Percentiles rank a stretch among this genome's conserved stretches.
These are phyloP conservation scores for Zaprionus camerounensis DNA, from an alignment of 1,140 invertebrate genomes.

Conservation along the genomic window DNA sequence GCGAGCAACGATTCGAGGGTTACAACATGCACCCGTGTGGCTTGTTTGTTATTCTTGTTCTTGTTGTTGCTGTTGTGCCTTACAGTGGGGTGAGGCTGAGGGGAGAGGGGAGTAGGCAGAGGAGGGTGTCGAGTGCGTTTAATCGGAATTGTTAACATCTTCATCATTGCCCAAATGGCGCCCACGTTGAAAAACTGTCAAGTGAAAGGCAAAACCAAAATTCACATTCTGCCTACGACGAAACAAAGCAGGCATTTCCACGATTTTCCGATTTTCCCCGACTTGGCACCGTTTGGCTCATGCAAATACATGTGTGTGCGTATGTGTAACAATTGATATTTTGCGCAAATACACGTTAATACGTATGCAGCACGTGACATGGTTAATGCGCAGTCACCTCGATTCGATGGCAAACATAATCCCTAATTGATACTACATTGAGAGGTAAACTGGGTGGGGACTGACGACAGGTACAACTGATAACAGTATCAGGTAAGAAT, in stretches of 20 bases:
- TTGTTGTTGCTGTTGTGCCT: slow-evolving; percentile 47
- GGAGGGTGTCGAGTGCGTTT: slow-evolving; percentile 55
- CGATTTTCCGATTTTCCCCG: slow-evolving; percentile 20
- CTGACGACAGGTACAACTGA: not conserved
- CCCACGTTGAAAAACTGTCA: slow-evolving; percentile 48
- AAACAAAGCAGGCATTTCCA: not conserved
- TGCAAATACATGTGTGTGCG: slow-evolving; percentile 62
- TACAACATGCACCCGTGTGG: slow-evolving; percentile 37
- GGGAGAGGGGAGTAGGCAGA: not conserved
- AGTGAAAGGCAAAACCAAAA: slow-evolving; percentile 27
- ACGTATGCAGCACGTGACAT: slow-evolving; percentile 55
- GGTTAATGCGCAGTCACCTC: slow-evolving; percentile 1
- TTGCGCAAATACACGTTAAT: slow-evolving; percentile 56
- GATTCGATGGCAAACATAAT: not conserved
- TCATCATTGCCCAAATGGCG: slow-evolving; percentile 58
- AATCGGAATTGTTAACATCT: slow-evolving; percentile 78
- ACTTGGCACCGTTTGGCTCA: slow-evolving; percentile 48
- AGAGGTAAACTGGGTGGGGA: not conserved
- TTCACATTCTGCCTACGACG: not conserved
- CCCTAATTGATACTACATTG: slow-evolving; percentile 8
- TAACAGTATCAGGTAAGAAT: not conserved
- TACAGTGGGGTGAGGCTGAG: not conserved
- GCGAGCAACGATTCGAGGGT: slow-evolving; percentile 21
- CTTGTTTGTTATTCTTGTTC: slow-evolving; percentile 21
- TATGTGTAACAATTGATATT: slow-evolving; percentile 69